A percentile compares a stretch with the other conserved stretches of the same genome.
These are phyloP conservation scores for Anas capensis DNA, from an alignment of 2,797 vertebrate genomes.

Conservation along the genomic window DNA sequence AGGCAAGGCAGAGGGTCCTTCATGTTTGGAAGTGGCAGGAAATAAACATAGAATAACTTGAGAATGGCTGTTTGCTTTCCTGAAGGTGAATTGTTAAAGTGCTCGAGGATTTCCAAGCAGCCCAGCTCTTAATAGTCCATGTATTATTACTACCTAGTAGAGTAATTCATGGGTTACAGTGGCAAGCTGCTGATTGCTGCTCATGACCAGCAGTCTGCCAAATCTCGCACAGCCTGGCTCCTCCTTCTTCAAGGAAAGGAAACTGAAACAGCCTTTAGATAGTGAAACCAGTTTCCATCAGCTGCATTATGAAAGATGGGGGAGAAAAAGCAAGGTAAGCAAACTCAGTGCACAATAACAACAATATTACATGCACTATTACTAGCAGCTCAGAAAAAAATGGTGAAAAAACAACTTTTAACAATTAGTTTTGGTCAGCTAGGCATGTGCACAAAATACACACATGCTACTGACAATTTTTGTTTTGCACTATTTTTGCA, in stretches of 20 bases:
- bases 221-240: not conserved
- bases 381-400: not conserved
- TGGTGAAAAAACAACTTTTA: not conserved
- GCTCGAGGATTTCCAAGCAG: not conserved
- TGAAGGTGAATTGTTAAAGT: not conserved
- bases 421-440: not conserved
- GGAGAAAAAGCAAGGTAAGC: not conserved
- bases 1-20: not conserved
- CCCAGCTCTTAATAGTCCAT: not conserved
- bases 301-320: not conserved
- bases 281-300: not conserved
- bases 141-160: not conserved
- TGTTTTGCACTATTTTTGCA: not conserved
- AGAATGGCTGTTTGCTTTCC: not conserved
- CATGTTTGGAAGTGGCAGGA: not conserved
- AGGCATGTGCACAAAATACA: not conserved
- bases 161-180: not conserved
- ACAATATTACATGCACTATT: not conserved
- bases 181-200: not conserved
- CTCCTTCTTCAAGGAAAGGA: not conserved
- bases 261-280: not conserved
- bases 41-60: not conserved
- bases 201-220: not conserved
- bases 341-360: not conserved
- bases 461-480: not conserved